A percentile compares a stretch with the other conserved stretches of the same genome.
Conservation (phyloP, 1,140 invertebrate species). For the Liolophura sinensis region DNA sequence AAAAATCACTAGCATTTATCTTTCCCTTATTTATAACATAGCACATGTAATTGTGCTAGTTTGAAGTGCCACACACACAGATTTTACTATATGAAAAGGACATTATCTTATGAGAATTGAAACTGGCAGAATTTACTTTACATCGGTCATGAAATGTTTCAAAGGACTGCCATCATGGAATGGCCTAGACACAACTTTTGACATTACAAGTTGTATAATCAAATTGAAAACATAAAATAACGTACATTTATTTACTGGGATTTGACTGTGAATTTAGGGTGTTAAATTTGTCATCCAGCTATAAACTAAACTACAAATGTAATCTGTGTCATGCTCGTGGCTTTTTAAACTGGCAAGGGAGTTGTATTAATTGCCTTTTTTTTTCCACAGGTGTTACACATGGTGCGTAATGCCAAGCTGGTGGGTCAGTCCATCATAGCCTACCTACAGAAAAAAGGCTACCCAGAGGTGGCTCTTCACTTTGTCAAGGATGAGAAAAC, state of each 20-base stretch:
- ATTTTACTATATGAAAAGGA: background rate
- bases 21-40: too few relatives aligned
- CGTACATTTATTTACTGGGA: too few relatives aligned
- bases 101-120: background rate
- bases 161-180: too few relatives aligned
- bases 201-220: too few relatives aligned
- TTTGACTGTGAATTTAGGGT: too few relatives aligned
- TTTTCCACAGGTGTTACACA: slow-evolving; percentile 76
- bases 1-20: too few relatives aligned
- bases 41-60: too few relatives aligned
- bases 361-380: background rate
- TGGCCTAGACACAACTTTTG: too few relatives aligned
- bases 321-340: background rate
- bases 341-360: background rate
- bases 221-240: too few relatives aligned
- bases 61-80: too few relatives aligned
- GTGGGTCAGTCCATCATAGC: slow-evolving; percentile 99
- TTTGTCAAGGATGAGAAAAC: slow-evolving; percentile 99
- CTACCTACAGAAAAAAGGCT: slow-evolving; percentile 98
- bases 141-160: too few relatives aligned
- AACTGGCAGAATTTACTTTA: too few relatives aligned
- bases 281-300: background rate
- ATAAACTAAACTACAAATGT: background rate
- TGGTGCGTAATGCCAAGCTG: slow-evolving; percentile 95
- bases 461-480: slow-evolving; percentile 99